Conservation (phyloP, 1,140 invertebrate genomes). For the Drosophila mauritiana region DNA sequence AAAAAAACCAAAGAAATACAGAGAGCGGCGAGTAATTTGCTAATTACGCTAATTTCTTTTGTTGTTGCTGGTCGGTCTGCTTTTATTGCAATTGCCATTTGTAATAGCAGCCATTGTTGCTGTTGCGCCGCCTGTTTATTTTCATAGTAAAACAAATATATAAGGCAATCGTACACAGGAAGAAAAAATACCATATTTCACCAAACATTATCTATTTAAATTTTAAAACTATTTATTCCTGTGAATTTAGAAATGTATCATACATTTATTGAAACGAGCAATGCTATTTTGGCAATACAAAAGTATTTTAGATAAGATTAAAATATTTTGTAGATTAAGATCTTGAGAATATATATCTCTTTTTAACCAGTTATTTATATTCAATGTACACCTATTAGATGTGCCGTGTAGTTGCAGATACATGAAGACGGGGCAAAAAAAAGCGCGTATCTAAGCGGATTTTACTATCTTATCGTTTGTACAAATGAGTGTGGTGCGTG, state of each 20-base stretch:
- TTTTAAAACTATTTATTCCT: too few relatives aligned
- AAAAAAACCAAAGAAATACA: slow-evolving; percentile 17
- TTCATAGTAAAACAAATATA: slow-evolving; percentile 74
- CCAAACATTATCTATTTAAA: too few relatives aligned
- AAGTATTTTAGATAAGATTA: too few relatives aligned
- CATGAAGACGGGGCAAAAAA: slow-evolving; percentile 24
- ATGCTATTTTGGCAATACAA: too few relatives aligned
- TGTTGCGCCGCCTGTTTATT: slow-evolving; percentile 54
- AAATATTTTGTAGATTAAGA: background rate
- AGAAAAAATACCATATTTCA: background rate
- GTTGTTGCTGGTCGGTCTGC: slow-evolving; percentile 63
- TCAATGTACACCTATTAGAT: background rate
- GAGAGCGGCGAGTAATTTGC: slow-evolving; percentile 70
- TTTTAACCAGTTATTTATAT: background rate
- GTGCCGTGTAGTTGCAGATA: slow-evolving; percentile 12
- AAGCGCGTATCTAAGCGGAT: slow-evolving; percentile 79
- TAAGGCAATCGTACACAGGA: slow-evolving; percentile 24
- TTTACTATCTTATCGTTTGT: slow-evolving; percentile 79
- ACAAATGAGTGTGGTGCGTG: slow-evolving; percentile 45
- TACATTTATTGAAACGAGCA: too few relatives aligned
- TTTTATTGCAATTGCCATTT: slow-evolving; percentile 67
- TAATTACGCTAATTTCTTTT: slow-evolving; percentile 82
- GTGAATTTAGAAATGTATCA: too few relatives aligned
- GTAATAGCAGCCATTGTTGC: slow-evolving; percentile 58
- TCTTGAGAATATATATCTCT: background rate